These are phyloP conservation scores for Varanus komodoensis DNA, from an alignment of 2,113 vertebrate species.

Conservation along the genomic window DNA sequence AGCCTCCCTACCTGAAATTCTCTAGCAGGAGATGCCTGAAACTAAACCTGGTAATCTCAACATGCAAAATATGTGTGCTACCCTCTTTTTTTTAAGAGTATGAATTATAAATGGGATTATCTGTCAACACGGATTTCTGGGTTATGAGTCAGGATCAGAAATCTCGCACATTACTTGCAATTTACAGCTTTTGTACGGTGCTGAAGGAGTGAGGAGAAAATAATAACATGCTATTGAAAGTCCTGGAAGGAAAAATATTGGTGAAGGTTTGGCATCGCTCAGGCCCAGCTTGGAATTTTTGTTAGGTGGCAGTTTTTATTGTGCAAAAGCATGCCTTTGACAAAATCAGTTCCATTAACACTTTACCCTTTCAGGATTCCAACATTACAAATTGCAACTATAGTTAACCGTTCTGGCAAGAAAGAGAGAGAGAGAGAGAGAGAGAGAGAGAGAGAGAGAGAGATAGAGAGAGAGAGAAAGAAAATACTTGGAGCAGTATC, in stretches of 20 bases:
- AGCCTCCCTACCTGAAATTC: neutral
- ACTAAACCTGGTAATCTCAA: neutral
- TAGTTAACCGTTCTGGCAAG: slow-evolving; percentile 20
- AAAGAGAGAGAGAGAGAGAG: too few relatives aligned
- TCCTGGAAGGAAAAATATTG: neutral
- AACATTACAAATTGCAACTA: neutral
- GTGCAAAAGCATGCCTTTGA: neutral
- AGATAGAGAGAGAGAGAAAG: neutral
- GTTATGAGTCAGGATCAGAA: slow-evolving; percentile 2
- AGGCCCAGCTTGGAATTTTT: neutral
- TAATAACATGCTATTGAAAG: slow-evolving; percentile 38
- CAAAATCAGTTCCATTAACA: slow-evolving; percentile 26
- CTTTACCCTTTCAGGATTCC: neutral
- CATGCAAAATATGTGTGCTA: neutral
- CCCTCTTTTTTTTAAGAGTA: neutral
- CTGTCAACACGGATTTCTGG: neutral
- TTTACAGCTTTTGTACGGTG: slow-evolving; percentile 6
- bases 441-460: too few relatives aligned
- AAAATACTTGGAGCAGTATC: neutral
- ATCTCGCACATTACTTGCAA: slow-evolving; percentile 8
- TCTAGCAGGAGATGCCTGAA: neutral
- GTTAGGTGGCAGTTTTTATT: neutral
- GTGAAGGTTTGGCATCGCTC: neutral
- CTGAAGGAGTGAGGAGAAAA: slow-evolving; percentile 34
- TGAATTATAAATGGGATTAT: neutral